Percentiles rank a stretch among this genome's conserved stretches.
phyloP scores from a whole-genome alignment of 2,797 vertebrate species.

The Chiroxiphia lanceolata region DNA sequence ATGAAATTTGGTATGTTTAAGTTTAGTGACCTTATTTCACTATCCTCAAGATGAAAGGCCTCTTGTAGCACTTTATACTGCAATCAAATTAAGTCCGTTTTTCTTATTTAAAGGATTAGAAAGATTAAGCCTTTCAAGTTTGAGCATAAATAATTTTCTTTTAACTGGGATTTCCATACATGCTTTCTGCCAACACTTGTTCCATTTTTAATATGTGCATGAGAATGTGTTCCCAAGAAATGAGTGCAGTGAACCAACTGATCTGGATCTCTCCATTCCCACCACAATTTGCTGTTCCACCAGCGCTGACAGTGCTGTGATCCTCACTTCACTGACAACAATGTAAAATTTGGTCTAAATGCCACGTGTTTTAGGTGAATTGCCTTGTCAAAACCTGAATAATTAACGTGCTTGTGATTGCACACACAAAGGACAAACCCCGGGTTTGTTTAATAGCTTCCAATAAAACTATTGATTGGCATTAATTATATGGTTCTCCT shows the following conservation, averaged over 20 bases:
- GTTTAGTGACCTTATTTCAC: not conserved
- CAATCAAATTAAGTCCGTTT: not conserved
- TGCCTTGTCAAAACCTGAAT: not conserved
- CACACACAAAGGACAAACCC: not conserved
- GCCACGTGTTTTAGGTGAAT: not conserved
- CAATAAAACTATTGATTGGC: not conserved
- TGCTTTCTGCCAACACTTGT: not conserved
- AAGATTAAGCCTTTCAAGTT: not conserved
- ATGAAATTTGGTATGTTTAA: not conserved
- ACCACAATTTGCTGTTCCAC: not conserved
- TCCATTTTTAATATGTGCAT: not conserved
- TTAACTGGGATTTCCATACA: not conserved
- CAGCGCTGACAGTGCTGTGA: not conserved
- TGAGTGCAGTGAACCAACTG: not conserved
- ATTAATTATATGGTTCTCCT: not conserved
- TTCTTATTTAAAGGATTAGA: not conserved
- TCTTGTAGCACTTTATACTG: not conserved
- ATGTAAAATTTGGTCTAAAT: not conserved
- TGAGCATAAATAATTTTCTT: not conserved
- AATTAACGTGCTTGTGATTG: not conserved
- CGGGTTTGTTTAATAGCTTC: not conserved
- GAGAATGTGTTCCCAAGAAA: not conserved
- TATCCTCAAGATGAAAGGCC: not conserved
- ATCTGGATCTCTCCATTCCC: rapidly evolving
- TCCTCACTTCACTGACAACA: not conserved